phyloP scores from a whole-genome alignment of 2,113 vertebrate species.

The Theropithecus gelada region DNA sequence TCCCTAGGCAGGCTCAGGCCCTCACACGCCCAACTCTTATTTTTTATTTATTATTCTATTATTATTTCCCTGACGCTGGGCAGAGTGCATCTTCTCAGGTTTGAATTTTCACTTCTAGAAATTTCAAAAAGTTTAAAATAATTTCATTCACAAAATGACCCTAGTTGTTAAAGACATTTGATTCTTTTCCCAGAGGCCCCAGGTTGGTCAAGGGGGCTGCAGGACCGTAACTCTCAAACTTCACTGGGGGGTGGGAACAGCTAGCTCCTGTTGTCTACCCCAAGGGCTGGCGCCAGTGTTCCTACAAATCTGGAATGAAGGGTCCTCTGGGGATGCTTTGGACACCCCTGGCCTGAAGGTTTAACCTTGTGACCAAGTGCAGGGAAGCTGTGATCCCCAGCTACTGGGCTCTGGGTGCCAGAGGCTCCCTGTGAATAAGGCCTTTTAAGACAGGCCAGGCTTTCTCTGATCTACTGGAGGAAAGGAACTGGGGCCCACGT shows the following conservation, averaged over 20 bases:
- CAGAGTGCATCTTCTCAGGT: neutral
- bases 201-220: too few relatives aligned
- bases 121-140: neutral
- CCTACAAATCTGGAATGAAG: neutral
- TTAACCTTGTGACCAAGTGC: neutral
- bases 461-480: neutral
- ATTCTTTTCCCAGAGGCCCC: neutral
- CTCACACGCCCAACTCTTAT: neutral
- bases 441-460: neutral
- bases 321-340: neutral
- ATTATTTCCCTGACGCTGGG: neutral
- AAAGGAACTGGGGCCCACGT: neutral
- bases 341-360: neutral
- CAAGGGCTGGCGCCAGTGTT: neutral
- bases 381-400: neutral
- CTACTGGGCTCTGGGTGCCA: neutral
- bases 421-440: neutral
- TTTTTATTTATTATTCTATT: neutral
- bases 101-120: neutral
- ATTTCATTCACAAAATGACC: neutral
- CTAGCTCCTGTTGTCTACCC: neutral
- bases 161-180: neutral
- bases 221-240: neutral
- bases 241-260: neutral
- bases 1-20: too few relatives aligned